phyloP scores from a whole-genome alignment of 2,113 vertebrate species.

The Nanger granti region DNA sequence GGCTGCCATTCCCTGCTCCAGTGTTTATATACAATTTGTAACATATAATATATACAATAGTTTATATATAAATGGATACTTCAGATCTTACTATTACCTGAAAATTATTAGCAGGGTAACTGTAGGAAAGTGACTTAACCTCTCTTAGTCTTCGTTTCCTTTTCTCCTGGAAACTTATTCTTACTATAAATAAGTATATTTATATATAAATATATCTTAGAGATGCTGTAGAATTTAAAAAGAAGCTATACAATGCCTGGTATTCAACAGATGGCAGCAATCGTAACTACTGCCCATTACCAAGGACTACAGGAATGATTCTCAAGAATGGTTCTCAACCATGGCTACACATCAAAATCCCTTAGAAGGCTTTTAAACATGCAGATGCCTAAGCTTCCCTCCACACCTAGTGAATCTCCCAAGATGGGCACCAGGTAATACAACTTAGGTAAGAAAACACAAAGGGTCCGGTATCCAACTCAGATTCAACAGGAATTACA shows the following conservation, averaged over 20 bases:
- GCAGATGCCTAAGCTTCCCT: neutral
- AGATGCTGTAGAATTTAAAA: neutral
- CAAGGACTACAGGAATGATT: neutral
- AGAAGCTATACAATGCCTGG: neutral
- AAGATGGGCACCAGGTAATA: neutral
- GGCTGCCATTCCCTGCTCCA: neutral
- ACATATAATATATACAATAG: neutral
- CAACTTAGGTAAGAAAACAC: neutral
- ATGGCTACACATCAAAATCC: neutral
- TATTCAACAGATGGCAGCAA: neutral
- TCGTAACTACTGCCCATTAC: neutral
- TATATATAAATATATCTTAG: neutral
- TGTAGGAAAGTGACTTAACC: neutral
- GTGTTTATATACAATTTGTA: neutral
- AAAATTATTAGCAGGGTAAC: neutral
- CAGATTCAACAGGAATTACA: neutral
- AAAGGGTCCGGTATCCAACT: neutral
- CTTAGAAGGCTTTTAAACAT: neutral
- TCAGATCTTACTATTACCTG: neutral
- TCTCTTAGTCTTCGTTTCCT: neutral
- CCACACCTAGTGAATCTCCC: neutral
- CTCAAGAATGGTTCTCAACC: neutral
- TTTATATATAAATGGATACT: neutral
- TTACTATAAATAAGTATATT: neutral
- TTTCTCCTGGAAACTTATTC: neutral